phyloP scores from a whole-genome alignment of 2,888 invertebrate species.

The Heterodera filipjevi region DNA sequence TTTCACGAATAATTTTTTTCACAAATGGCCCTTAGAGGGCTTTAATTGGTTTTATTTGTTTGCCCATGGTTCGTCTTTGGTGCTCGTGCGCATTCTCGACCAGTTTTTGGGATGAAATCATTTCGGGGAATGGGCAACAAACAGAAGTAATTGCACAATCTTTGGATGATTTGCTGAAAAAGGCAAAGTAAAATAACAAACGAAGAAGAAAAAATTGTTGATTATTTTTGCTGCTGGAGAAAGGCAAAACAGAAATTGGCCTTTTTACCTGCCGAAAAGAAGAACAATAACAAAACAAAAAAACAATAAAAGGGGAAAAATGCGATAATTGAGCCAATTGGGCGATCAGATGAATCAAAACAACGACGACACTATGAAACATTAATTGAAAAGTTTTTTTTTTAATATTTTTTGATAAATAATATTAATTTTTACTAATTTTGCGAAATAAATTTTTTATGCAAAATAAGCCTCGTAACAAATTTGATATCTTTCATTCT shows the following conservation, averaged over 20 bases:
- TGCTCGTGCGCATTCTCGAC: background rate
- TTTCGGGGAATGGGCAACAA: background rate
- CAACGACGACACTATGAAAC: too few species aligned
- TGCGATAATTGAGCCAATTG: too few species aligned
- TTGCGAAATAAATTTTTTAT: too few species aligned
- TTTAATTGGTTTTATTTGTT: background rate
- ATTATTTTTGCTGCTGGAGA: background rate
- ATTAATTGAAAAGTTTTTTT: too few species aligned
- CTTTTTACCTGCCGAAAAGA: background rate
- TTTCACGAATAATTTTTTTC: background rate
- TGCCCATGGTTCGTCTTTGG: background rate
- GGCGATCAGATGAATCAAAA: too few species aligned
- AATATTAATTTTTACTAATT: too few species aligned
- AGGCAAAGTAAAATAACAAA: background rate
- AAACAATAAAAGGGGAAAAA: too few species aligned
- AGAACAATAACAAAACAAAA: too few species aligned
- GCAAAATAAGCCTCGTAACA: too few species aligned
- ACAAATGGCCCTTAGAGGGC: background rate
- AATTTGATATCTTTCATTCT: too few species aligned
- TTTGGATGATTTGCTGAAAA: background rate
- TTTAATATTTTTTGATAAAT: too few species aligned
- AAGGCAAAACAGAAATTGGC: background rate
- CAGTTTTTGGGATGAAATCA: conserved; percentile 14
- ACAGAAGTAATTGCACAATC: background rate
- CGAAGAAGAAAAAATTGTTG: background rate